Percentiles rank a stretch among this genome's conserved stretches.
phyloP scores from a whole-genome alignment of 2,888 invertebrate species.

The Megalurothrips usitatus region DNA sequence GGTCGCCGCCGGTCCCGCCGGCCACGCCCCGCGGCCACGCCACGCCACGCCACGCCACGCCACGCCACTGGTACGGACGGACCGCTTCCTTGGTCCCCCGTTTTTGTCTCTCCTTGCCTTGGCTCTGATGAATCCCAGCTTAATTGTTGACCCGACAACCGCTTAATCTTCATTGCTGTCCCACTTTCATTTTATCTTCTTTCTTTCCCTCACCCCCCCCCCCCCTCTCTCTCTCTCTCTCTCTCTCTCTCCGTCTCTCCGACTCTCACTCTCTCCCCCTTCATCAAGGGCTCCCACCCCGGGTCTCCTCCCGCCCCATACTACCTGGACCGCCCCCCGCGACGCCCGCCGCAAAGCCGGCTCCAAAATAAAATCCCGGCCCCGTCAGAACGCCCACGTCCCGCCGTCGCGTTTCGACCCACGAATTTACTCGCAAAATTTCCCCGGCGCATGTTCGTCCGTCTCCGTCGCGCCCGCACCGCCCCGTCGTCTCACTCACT shows the following conservation, averaged over 20 bases:
- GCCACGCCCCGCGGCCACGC: background rate
- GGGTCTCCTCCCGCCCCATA: too few relatives aligned
- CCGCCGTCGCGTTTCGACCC: too few relatives aligned
- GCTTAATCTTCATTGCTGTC: conserved; percentile 24
- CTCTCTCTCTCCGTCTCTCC: background rate
- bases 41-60: background rate
- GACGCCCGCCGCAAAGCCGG: too few relatives aligned
- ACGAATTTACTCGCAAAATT: too few relatives aligned
- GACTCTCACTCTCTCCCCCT: background rate
- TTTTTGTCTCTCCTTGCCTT: background rate
- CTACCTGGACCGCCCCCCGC: too few relatives aligned
- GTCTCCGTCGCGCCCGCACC: too few relatives aligned
- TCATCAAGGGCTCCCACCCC: too few relatives aligned
- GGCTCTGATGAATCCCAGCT: conserved; percentile 8
- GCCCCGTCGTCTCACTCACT: too few relatives aligned
- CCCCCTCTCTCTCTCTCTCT: background rate
- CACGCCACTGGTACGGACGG: background rate
- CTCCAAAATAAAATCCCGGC: too few relatives aligned
- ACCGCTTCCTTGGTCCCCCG: background rate
- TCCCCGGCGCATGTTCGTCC: too few relatives aligned
- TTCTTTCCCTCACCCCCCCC: background rate
- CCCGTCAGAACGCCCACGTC: too few relatives aligned
- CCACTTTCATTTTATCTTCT: conserved; percentile 19
- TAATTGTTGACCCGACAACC: conserved; percentile 26
- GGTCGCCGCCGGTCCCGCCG: background rate